Base-by-base conservation (phyloP, 2,113 vertebrate genomes). In the Pteropus alecto region DNA sequence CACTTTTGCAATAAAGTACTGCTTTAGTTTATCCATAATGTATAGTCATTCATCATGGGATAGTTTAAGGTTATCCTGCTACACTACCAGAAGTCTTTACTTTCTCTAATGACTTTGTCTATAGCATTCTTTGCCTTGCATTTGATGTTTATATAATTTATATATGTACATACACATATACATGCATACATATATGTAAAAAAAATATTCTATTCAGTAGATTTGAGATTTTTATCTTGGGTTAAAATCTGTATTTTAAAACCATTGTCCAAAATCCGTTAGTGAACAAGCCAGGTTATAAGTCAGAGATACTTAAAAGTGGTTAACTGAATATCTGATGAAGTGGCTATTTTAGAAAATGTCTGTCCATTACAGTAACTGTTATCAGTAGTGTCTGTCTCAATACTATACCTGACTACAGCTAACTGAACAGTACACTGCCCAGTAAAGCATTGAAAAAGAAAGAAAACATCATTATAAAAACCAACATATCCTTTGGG, bases 401-500 rank as follows among this genome's bases (percentile, higher is more conserved):
- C 38, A 78, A 6, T 60, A 28, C 51, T 70, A 0, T 19, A 22
- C 43, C 43, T 63, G 58, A 83, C 54, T 77, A 18, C 33, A 60
- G 51, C 46, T 90, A 15, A 33, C 26, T 38, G 30, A 81, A 30
- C 38, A 60, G 43, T 33, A 82, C n/a, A n/a, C 73, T 83, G 28
- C 63, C 94, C 41, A 58, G 15, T 8, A 74, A 89, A 93, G 60
- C 84, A 67, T 0, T 90, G 58, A 90, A 87, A 86, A 95, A 86
- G 76, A 51, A 92, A 95, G 54, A 78, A 92, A 93, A 74, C 15
- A 56, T 48, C 9, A 12, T 76, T 58, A 15, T 22, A 38, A 65
- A 96, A 96, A 78, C 74, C 78, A 71, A 2, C 43, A 7, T 79
- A 18, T 87, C 95, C 94, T 95, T 35, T 94, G 84, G 96, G 95